Evolutionary conservation across 1,140 invertebrate genomes (phyloP).

Genomic region (Adelges cooleyi): DNA sequence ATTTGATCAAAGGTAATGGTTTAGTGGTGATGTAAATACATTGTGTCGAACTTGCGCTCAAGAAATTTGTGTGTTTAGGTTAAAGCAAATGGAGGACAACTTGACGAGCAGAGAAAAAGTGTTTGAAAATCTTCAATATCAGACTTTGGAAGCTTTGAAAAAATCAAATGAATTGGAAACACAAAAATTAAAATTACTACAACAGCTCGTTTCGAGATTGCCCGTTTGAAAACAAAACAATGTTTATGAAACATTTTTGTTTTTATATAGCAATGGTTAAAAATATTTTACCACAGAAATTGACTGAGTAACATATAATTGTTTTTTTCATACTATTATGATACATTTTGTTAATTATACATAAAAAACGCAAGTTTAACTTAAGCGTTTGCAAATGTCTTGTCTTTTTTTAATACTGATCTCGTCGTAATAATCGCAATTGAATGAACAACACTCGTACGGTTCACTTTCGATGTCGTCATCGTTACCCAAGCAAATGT

Average conservation of each 20-base stretch:
- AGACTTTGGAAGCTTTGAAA: slow-evolving; percentile 10
- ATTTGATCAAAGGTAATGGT: slow-evolving; percentile 13
- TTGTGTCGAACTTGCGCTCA: no score
- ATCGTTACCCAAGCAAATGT: neutral
- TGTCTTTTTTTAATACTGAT: neutral
- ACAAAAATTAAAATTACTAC: neutral
- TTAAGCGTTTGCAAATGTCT: neutral
- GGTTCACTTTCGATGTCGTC: neutral
- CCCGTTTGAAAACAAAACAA: neutral
- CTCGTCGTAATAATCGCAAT: slow-evolving; percentile 18
- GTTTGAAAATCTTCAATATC: slow-evolving; percentile 4
- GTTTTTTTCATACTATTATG: no score
- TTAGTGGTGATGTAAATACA: no score
- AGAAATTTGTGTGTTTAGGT: no score
- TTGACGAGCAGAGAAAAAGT: neutral
- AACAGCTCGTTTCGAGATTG: slow-evolving; percentile 4
- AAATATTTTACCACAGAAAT: no score
- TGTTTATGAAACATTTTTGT: neutral
- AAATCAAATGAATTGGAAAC: slow-evolving; percentile 5
- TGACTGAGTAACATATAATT: no score
- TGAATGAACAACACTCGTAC: neutral
- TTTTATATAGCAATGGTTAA: no score
- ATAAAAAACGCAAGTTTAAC: no score
- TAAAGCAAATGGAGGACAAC: slow-evolving; percentile 3
- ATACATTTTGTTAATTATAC: no score